phyloP scores from a whole-genome alignment of 2,888 invertebrate species.

The Mesopsocus fuscifrons region DNA sequence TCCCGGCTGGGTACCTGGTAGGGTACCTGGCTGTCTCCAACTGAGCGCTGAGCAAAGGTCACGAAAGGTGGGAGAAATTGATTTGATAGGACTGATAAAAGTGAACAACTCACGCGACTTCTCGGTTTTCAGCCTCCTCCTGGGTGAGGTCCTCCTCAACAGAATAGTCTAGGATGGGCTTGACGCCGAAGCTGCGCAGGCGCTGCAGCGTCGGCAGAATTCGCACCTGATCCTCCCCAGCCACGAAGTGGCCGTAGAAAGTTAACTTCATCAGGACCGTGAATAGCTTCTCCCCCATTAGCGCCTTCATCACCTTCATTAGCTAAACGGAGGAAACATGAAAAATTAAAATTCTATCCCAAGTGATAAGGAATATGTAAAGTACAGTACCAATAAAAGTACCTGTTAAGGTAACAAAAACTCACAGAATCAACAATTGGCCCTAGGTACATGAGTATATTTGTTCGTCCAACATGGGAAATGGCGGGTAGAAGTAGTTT shows the following conservation, averaged over 20 bases:
- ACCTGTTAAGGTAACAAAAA: too few species aligned
- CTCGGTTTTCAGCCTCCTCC: constrained; percentile 85
- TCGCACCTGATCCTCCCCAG: constrained; percentile 79
- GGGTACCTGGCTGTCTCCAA: too few species aligned
- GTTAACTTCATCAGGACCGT: constrained; percentile 73
- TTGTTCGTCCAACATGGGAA: too few species aligned
- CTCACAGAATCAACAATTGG: too few species aligned
- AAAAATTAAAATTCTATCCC: not conserved
- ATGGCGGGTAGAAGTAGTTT: too few species aligned
- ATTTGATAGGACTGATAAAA: too few species aligned
- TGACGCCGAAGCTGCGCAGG: constrained; percentile 88
- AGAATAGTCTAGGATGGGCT: constrained; percentile 96
- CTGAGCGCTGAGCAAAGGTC: too few species aligned
- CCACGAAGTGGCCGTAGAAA: constrained; percentile 99
- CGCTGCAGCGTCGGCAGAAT: constrained; percentile 71
- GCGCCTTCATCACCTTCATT: constrained; percentile 54
- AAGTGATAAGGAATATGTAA: not conserved
- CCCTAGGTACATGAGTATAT: too few species aligned
- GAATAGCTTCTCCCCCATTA: constrained; percentile 71
- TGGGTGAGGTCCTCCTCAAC: constrained; percentile 90
- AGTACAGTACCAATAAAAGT: too few species aligned
- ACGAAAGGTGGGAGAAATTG: too few species aligned
- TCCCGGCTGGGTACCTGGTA: too few species aligned
- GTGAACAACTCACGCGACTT: constrained; percentile 65
- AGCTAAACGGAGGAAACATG: constrained; percentile 36